Conservation (phyloP, 2,888 invertebrate species). For the Pharmacophagus antenor region DNA sequence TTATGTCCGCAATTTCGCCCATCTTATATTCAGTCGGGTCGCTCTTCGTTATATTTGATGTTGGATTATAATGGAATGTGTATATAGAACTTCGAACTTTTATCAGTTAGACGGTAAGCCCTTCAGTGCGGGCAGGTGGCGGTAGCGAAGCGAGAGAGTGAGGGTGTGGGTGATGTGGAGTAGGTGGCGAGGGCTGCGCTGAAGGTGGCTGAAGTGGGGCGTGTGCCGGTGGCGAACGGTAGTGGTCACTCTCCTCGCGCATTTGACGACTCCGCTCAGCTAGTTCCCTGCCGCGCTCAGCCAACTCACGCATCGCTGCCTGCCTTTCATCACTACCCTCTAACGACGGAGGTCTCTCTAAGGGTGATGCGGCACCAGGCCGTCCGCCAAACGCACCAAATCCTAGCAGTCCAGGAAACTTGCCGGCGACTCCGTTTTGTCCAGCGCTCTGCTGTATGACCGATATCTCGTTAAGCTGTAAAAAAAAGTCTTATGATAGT, state of each 20-base stretch:
- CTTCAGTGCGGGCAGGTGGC: constrained; percentile 85
- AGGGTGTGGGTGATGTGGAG: constrained; percentile 54
- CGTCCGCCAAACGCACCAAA: constrained; percentile 85
- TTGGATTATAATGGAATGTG: constrained; percentile 55
- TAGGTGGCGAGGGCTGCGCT: constrained; percentile 57
- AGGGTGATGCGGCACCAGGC: constrained; percentile 78
- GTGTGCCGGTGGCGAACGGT: constrained; percentile 68
- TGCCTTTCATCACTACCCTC: constrained; percentile 71
- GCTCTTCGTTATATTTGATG: constrained; percentile 29
- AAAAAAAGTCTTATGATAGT: constrained; percentile 21
- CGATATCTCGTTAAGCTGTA: constrained; percentile 90
- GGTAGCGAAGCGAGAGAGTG: constrained; percentile 81
- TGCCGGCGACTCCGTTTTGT: constrained; percentile 84
- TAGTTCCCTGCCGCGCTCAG: constrained; percentile 78
- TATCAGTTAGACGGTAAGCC: constrained; percentile 84
- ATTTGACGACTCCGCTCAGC: constrained; percentile 74
- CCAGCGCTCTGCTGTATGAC: constrained; percentile 87
- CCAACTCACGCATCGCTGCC: constrained; percentile 76
- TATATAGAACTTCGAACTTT: constrained; percentile 40
- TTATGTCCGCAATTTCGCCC: constrained; percentile 31
- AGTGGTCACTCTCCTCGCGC: constrained; percentile 72
- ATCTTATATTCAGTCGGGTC: constrained; percentile 33
- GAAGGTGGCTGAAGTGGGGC: constrained; percentile 65
- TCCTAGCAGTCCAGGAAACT: constrained; percentile 89
- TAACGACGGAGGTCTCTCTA: constrained; percentile 71